Conservation (phyloP, 1,140 invertebrate species). For the Capitella teleta region DNA sequence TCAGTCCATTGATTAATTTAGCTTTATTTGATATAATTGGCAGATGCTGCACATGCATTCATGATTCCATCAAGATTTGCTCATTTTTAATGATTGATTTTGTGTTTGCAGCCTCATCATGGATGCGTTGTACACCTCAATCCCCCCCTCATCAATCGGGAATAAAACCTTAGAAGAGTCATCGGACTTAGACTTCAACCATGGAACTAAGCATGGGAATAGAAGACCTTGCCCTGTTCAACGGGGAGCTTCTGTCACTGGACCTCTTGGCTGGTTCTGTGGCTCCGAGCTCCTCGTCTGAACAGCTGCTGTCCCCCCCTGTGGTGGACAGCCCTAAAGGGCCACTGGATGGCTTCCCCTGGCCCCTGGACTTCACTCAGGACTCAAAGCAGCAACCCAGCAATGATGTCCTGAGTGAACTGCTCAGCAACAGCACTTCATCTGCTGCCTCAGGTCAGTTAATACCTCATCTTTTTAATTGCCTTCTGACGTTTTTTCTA, state of each 20-base stretch:
- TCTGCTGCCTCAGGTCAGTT: neutral
- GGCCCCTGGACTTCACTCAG: neutral
- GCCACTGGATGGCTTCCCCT: neutral
- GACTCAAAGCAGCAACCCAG: neutral
- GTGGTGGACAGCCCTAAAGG: conserved; percentile 1
- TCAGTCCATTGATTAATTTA: no score
- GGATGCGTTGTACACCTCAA: no score
- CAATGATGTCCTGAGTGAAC: neutral
- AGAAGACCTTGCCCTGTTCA: conserved; percentile 4
- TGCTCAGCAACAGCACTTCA: neutral
- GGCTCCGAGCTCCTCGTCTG: no score
- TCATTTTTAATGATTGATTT: no score
- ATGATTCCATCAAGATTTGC: no score
- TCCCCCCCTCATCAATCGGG: no score
- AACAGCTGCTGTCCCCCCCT: neutral
- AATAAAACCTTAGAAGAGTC: no score
- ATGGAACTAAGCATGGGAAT: no score
- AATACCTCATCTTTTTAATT: neutral
- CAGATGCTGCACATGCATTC: no score
- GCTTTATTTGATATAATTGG: no score
- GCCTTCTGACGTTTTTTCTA: neutral
- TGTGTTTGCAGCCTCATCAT: no score
- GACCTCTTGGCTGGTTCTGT: neutral
- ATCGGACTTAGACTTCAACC: no score
- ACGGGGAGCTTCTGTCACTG: conserved; percentile 1